Evolutionary conservation across 2,113 vertebrate species (phyloP).

Genomic region (Pachyramphus minor): DNA sequence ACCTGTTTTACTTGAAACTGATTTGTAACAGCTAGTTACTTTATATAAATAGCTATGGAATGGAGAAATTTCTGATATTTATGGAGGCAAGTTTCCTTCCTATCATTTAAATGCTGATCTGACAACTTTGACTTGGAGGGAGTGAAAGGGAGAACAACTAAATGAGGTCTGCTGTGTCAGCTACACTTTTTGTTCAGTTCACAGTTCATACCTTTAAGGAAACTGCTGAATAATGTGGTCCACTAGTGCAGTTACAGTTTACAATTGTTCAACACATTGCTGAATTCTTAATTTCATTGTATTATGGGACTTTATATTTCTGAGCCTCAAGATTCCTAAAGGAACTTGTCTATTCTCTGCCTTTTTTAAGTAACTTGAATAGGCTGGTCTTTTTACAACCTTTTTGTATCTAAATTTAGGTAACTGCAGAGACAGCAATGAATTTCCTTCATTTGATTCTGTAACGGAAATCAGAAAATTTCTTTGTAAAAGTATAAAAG

Average conservation of each 20-base stretch:
- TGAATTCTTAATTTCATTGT: constrained; percentile 62
- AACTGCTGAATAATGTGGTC: constrained; percentile 68
- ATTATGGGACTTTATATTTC: constrained; percentile 55
- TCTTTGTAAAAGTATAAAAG: constrained; percentile 55
- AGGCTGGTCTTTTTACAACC: constrained; percentile 21
- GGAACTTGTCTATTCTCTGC: constrained; percentile 35
- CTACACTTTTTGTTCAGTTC: constrained; percentile 51
- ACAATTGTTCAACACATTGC: constrained; percentile 62
- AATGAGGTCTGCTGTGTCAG: constrained; percentile 51
- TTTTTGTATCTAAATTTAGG: constrained; percentile 61
- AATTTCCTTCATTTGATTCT: constrained; percentile 48
- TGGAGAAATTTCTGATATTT: constrained; percentile 57
- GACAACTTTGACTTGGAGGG: constrained; percentile 23
- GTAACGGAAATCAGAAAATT: neutral
- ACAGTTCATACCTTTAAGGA: constrained; percentile 53
- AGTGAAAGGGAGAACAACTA: constrained; percentile 26
- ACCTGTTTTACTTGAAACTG: constrained; percentile 66
- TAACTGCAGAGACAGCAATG: constrained; percentile 44
- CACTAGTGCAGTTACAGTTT: constrained; percentile 59
- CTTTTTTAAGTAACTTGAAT: constrained; percentile 43
- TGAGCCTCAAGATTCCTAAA: constrained; percentile 53
- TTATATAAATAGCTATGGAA: constrained; percentile 40
- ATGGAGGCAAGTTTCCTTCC: constrained; percentile 62
- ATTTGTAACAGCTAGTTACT: constrained; percentile 60
- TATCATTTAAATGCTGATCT: constrained; percentile 46